Conservation (phyloP, 2,113 vertebrate genomes). For the Catharus fuscescens region DNA sequence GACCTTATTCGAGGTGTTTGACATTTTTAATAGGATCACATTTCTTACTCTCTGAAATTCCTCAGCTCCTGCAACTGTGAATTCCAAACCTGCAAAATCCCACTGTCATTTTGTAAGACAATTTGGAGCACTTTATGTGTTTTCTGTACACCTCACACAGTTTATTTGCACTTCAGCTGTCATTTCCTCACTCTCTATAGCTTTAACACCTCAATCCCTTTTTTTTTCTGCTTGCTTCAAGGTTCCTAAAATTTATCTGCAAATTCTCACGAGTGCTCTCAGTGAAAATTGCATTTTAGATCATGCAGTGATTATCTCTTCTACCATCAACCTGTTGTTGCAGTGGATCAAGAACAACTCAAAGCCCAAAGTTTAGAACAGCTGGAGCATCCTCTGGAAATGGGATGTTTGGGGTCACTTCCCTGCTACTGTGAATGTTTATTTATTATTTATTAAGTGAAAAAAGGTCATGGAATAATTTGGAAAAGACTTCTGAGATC, state of each 20-base stretch:
- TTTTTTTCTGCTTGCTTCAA: not conserved
- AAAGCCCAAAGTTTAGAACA: not conserved
- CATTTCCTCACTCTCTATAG: not conserved
- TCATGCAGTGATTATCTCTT: not conserved
- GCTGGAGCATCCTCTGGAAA: not conserved
- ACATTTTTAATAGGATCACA: not conserved
- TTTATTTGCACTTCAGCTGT: not conserved
- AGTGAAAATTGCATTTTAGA: not conserved
- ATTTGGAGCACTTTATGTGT: not conserved
- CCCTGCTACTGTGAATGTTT: not conserved
- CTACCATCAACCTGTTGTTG: not conserved
- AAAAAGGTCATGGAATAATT: not conserved
- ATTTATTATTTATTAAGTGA: not conserved
- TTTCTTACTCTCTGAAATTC: not conserved
- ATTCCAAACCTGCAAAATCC: not conserved
- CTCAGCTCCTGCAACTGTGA: not conserved
- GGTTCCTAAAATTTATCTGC: not conserved
- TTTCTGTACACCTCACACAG: not conserved
- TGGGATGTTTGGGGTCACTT: not conserved
- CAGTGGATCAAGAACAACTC: not conserved
- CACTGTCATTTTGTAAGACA: not conserved
- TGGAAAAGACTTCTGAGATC: not conserved
- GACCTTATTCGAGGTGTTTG: not conserved
- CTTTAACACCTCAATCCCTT: not conserved
- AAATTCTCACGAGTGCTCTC: accelerated